Evolutionary conservation across 2,113 vertebrate genomes (phyloP), one percentile per base, ranked within the genome.

Genomic region (Nanorana parkeri): DNA sequence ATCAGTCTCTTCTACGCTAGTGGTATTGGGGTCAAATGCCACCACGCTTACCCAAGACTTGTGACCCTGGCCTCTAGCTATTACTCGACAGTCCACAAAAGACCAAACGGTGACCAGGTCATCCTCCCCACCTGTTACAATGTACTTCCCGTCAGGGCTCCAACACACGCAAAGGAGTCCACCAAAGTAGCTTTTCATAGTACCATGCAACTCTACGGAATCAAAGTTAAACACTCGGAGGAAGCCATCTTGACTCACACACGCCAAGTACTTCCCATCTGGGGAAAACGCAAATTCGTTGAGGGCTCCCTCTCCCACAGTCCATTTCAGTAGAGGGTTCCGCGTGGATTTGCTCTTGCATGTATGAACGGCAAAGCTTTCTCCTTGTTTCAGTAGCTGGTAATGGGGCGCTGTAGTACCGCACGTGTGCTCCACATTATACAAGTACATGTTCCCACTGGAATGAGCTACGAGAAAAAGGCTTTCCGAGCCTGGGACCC

Each of bases 131-230:
- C 98, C 98, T 0, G 97, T 96, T 84, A 99, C 98, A 19, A 99
- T 94, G 85, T 99, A 99, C 21, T 96, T 96, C 82, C 98, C 97
- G 5, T 99, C 98, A 0, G 98, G 98, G 90, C 97, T 99, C 98
- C 98, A 99, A 92, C 97, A 99, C 81, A 96, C 96, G n/a, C 98
- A 99, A 1, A 99, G 94, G 83, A 99, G 91, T 81, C 97, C 98
- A 68, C 97, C 98, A 61, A 99, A 99, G 93, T 99, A 99, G 91
- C 97, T 99, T 92, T 97, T 98, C 98, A 99, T 99, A 20, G 96
- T 96, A 77, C 98, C 98, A 1, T 99, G 97, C 85, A 98, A 92
- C 89, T 99, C 98, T 73, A 97, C 97, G 0, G 96, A 96, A 73
- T 99, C 98, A 28, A 99, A 99, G 91, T 92, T 96, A 87, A 99